Percentiles rank a stretch among this genome's conserved stretches.
Evolutionary conservation across 2,797 vertebrate species (phyloP).

Genomic region (Rhadinocentrus ornatus): DNA sequence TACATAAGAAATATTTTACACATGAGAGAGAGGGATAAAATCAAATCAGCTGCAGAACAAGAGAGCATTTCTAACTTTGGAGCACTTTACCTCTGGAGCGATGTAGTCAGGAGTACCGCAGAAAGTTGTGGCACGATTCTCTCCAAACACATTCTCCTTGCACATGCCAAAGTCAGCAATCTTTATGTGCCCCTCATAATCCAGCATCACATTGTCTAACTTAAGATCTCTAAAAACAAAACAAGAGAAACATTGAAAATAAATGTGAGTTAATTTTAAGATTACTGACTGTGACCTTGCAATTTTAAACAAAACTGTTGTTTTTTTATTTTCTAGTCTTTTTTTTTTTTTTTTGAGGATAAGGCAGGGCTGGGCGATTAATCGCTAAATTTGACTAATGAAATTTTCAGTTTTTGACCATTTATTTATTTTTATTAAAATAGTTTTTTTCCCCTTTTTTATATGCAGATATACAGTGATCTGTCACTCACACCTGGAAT

Average conservation of each 20-base stretch:
- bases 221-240: constrained; percentile 81
- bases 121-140: constrained; percentile 94
- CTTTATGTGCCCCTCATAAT: constrained; percentile 87
- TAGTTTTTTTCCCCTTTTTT: no score
- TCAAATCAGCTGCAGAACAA: neutral
- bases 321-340: no score
- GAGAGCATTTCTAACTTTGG: neutral
- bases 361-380: no score
- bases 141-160: constrained; percentile 92
- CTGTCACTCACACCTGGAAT: no score
- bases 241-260: constrained; percentile 18
- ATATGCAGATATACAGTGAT: no score
- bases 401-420: no score
- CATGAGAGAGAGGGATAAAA: neutral
- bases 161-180: constrained; percentile 99
- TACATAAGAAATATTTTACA: neutral
- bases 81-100: constrained; percentile 89
- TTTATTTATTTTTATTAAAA: no score
- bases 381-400: no score
- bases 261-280: constrained; percentile 3
- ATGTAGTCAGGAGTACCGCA: constrained; percentile 99
- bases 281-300: neutral
- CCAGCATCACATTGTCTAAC: constrained; percentile 86
- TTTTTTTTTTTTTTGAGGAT: neutral
- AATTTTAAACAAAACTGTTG: neutral